phyloP scores from a whole-genome alignment of 2,113 vertebrate genomes.

The Felis chaus region DNA sequence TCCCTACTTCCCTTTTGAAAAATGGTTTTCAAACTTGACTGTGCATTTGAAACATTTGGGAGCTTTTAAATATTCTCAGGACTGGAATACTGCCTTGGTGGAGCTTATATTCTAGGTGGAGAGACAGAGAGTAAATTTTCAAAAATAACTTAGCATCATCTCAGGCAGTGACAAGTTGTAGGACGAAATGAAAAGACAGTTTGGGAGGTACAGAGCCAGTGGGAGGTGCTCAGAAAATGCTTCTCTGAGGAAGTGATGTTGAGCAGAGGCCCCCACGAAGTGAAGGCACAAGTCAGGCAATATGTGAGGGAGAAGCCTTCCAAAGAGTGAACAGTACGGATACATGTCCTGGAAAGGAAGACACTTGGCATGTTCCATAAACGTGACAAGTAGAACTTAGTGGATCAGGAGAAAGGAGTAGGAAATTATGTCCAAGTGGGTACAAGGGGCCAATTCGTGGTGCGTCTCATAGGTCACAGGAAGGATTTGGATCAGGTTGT shows the following conservation, averaged over 20 bases:
- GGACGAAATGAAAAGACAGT: background rate
- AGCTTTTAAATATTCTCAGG: background rate
- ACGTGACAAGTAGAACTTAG: background rate
- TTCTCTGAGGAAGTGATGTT: background rate
- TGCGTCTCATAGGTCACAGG: background rate
- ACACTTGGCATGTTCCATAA: accelerated
- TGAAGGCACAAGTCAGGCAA: background rate
- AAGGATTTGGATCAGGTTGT: background rate
- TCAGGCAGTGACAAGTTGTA: background rate
- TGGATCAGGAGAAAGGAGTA: no score
- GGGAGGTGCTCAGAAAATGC: background rate
- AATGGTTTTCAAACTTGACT: background rate
- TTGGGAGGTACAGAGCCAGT: background rate
- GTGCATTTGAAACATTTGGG: background rate
- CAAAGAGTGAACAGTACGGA: accelerated
- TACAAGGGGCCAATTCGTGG: accelerated
- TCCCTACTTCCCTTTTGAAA: background rate
- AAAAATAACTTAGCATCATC: background rate
- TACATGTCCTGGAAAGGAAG: background rate
- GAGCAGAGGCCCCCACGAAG: background rate
- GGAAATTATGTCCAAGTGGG: no score
- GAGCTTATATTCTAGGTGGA: background rate
- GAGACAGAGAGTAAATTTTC: background rate
- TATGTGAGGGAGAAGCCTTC: background rate
- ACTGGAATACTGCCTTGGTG: background rate